Conservation (phyloP, 35 echinoderm and acorn worm genomes). For the Holothuria glaberrima region DNA sequence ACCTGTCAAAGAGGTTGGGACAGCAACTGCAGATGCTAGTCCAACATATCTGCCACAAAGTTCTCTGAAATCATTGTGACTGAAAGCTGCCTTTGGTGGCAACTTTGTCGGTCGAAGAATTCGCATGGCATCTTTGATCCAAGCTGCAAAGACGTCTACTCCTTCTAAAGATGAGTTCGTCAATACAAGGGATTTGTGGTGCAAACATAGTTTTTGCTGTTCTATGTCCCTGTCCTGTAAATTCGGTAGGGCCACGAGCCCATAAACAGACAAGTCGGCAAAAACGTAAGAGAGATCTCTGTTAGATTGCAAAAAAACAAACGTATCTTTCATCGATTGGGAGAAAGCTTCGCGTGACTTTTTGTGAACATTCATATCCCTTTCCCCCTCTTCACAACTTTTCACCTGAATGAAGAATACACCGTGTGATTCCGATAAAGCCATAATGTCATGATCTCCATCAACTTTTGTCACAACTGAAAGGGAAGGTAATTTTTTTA, state of each 20-base stretch:
- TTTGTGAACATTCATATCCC: slow-evolving; percentile 1
- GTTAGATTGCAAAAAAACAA: slow-evolving; percentile 49
- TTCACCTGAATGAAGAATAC: slow-evolving; percentile 56
- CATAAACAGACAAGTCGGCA: slow-evolving; percentile 1
- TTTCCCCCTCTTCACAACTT: slow-evolving; percentile 38
- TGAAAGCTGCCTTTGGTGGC: background rate
- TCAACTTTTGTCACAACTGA: background rate
- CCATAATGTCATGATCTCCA: slow-evolving; percentile 59
- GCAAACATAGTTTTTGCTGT: background rate
- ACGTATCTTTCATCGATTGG: slow-evolving; percentile 52
- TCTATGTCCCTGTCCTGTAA: background rate
- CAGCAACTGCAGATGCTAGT: slow-evolving; percentile 43
- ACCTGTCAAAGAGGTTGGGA: background rate
- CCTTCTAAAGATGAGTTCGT: background rate
- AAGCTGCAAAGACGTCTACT: background rate
- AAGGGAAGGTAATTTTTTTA: background rate
- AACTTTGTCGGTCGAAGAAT: background rate
- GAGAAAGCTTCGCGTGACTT: slow-evolving; percentile 15
- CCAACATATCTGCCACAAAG: slow-evolving; percentile 57
- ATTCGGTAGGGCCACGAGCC: slow-evolving; percentile 15
- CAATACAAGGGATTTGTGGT: background rate
- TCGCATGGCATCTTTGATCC: background rate
- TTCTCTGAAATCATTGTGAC: background rate
- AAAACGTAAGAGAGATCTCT: slow-evolving; percentile 48
- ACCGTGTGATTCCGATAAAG: slow-evolving; percentile 12